phyloP scores from a whole-genome alignment of 2,888 invertebrate species.

The Lithophane leautieri region DNA sequence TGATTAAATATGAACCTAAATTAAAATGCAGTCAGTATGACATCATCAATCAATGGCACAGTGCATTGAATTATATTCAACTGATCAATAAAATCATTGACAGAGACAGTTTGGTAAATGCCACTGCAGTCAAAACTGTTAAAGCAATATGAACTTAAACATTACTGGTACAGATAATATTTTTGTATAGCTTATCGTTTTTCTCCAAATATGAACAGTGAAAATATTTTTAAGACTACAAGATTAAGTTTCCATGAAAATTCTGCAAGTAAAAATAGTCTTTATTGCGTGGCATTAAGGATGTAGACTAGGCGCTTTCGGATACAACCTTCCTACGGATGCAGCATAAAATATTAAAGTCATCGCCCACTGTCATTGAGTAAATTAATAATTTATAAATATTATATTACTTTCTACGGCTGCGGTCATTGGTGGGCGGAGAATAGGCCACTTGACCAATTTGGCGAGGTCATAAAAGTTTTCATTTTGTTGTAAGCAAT shows the following conservation, averaged over 20 bases:
- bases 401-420: slow-evolving; percentile 57
- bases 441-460: slow-evolving; percentile 48
- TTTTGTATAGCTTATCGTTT: not conserved
- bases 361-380: slow-evolving; percentile 57
- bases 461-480: slow-evolving; percentile 52
- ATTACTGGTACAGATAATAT: not conserved
- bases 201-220: slow-evolving; percentile 8
- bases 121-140: slow-evolving; percentile 28
- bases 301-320: slow-evolving; percentile 19
- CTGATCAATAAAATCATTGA: slow-evolving; percentile 12
- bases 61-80: slow-evolving; percentile 5
- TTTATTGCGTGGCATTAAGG: slow-evolving; percentile 16
- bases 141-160: slow-evolving; percentile 15
- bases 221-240: slow-evolving; percentile 15
- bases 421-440: slow-evolving; percentile 51
- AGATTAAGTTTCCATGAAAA: slow-evolving; percentile 14
- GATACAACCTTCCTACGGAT: slow-evolving; percentile 45
- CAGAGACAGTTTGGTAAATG: slow-evolving; percentile 5
- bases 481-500: slow-evolving; percentile 25
- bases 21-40: slow-evolving; percentile 30
- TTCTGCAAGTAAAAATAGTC: slow-evolving; percentile 8
- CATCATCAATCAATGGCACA: slow-evolving; percentile 11
- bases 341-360: slow-evolving; percentile 26
- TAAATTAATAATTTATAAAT: slow-evolving; percentile 35
- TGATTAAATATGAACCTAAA: slow-evolving; percentile 2